phyloP scores from a whole-genome alignment of 2,797 vertebrate genomes.

The Hoplostethus mediterraneus region DNA sequence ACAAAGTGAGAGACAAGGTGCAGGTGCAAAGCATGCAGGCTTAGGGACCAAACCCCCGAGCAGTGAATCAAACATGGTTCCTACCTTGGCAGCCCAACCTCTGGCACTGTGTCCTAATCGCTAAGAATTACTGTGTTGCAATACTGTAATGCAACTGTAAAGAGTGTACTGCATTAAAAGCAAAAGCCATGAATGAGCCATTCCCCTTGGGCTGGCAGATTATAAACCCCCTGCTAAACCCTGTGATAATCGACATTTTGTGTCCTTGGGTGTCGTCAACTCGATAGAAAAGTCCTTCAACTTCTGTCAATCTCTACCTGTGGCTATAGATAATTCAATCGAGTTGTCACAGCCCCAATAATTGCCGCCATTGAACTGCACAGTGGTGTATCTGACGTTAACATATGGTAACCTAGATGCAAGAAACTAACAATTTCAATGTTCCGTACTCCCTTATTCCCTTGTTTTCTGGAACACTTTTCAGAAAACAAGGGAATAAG shows the following conservation, averaged over 20 bases:
- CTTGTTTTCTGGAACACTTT: too few relatives aligned
- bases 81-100: constrained; percentile 40
- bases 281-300: constrained; percentile 69
- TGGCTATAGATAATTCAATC: constrained; percentile 54
- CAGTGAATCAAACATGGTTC: constrained; percentile 39
- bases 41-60: constrained; percentile 2
- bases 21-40: too few relatives aligned
- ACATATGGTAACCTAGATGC: neutral
- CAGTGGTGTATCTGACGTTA: constrained; percentile 1
- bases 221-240: constrained; percentile 60
- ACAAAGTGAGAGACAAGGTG: too few relatives aligned
- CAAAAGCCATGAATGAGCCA: constrained; percentile 46
- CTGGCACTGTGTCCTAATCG: constrained; percentile 58
- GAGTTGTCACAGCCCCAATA: constrained; percentile 30
- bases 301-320: constrained; percentile 61
- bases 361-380: constrained; percentile 29
- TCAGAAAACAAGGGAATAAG: too few relatives aligned
- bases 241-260: constrained; percentile 62
- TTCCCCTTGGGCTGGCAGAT: constrained; percentile 51
- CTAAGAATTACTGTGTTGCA: constrained; percentile 60
- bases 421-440: neutral
- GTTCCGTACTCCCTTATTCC: too few relatives aligned
- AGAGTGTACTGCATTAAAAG: constrained; percentile 49
- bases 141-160: constrained; percentile 54
- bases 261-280: constrained; percentile 62